These are phyloP conservation scores for Anguilla marmorata DNA, from an alignment of 2,797 vertebrate species.

Conservation along the genomic window DNA sequence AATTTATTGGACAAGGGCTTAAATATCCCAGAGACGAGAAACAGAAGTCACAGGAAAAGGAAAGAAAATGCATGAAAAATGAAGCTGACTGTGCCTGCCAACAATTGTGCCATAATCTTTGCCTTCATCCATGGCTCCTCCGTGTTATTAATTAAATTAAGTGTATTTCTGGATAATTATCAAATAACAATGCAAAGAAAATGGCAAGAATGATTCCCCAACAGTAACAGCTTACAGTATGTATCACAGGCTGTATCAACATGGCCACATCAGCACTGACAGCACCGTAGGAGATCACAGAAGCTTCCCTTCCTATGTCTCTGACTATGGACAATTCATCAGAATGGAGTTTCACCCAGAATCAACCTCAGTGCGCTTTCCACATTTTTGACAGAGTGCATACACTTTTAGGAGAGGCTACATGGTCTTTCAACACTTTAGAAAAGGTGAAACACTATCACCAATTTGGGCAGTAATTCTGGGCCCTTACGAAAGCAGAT, in stretches of 20 bases:
- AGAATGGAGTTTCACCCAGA: background rate
- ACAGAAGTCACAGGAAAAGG: background rate
- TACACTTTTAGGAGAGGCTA: background rate
- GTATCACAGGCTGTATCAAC: background rate
- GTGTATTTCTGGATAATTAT: background rate
- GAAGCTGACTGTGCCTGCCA: background rate
- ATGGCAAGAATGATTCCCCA: background rate
- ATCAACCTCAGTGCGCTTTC: background rate
- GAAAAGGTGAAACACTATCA: background rate
- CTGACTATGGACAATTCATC: background rate
- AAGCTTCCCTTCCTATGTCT: background rate
- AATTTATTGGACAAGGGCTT: background rate
- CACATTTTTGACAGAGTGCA: background rate
- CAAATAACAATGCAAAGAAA: background rate
- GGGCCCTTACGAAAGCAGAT: background rate
- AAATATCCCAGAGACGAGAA: background rate
- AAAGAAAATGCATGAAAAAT: background rate
- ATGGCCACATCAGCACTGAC: background rate
- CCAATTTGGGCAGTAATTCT: background rate
- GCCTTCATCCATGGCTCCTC: background rate
- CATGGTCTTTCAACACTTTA: background rate
- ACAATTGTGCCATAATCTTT: background rate
- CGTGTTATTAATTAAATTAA: too few relatives aligned
- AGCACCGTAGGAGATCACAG: background rate
- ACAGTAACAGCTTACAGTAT: background rate